Evolutionary conservation across 2,113 vertebrate species (phyloP).

Genomic region (Hippocampus abdominalis): DNA sequence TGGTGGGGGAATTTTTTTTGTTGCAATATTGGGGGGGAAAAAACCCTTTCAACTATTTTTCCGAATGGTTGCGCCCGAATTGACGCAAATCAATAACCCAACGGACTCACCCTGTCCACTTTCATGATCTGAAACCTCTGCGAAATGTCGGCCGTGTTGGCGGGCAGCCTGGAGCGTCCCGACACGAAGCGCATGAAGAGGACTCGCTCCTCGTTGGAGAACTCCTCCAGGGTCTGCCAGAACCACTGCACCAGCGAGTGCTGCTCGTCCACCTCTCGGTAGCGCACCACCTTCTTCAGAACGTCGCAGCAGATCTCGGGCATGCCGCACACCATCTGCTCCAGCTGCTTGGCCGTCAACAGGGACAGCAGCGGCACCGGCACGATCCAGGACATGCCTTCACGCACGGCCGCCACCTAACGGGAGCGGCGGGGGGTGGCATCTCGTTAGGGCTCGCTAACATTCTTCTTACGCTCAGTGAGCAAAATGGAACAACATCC

Average conservation of each 20-base stretch:
- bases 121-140: constrained; percentile 83
- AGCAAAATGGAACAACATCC: no score
- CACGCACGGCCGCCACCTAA: constrained; percentile 75
- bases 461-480: no score
- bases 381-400: constrained; percentile 80
- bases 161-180: constrained; percentile 75
- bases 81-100: no score
- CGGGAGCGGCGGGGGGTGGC: constrained; percentile 9
- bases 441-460: neutral
- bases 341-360: constrained; percentile 77
- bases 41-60: no score
- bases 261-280: constrained; percentile 78
- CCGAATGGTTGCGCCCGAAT: no score
- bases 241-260: constrained; percentile 79
- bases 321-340: constrained; percentile 80
- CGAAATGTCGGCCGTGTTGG: constrained; percentile 79
- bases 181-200: constrained; percentile 82
- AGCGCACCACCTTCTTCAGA: constrained; percentile 79
- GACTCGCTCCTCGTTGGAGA: constrained; percentile 80
- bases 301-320: constrained; percentile 80
- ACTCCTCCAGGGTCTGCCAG: constrained; percentile 80
- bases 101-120: constrained; percentile 74
- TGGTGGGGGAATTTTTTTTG: no score
- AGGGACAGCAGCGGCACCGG: constrained; percentile 79
- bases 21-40: no score